These are phyloP conservation scores for Alviniconcha marisindica DNA, from an alignment of 1,140 invertebrate genomes.

Conservation along the genomic window DNA sequence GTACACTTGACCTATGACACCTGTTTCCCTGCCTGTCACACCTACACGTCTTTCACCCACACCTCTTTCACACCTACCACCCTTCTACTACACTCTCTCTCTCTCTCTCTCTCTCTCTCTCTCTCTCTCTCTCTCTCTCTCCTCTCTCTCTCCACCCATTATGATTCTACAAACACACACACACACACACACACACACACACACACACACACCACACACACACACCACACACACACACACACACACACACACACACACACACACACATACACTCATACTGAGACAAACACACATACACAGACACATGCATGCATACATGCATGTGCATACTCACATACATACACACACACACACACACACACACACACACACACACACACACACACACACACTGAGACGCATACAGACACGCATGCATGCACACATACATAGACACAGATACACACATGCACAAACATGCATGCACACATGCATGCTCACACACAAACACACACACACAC, in stretches of 20 bases:
- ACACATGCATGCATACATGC: neutral
- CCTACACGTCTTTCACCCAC: too few species aligned
- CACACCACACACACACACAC: neutral
- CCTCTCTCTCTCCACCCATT: too few species aligned
- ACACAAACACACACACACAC: neutral
- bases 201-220: too few species aligned
- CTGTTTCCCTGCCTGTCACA: too few species aligned
- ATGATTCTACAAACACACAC: neutral
- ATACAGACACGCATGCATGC: neutral
- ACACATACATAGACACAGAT: slow-evolving; percentile 5
- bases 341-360: neutral
- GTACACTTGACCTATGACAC: too few species aligned
- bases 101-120: too few species aligned
- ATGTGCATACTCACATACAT: neutral
- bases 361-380: neutral
- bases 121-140: too few species aligned
- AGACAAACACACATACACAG: neutral
- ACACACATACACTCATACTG: neutral
- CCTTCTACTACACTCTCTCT: too few species aligned
- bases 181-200: slow-evolving; percentile 13
- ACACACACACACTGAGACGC: neutral
- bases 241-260: neutral
- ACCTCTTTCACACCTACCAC: too few species aligned
- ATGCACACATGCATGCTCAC: neutral
- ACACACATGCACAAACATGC: neutral